Conservation (phyloP, 2,113 vertebrate species). For the Nerophis ophidion region DNA sequence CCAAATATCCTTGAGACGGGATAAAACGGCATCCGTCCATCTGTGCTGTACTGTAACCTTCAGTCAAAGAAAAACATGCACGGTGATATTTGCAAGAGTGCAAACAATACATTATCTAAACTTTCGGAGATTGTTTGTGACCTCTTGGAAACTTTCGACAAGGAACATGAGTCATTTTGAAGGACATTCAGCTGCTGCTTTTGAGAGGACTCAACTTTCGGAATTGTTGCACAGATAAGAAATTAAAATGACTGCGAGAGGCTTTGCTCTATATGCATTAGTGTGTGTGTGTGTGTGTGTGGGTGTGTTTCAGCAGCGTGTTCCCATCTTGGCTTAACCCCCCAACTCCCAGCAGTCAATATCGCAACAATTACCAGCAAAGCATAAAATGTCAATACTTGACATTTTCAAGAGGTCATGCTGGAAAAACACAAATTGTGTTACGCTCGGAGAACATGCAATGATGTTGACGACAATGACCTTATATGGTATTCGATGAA, state of each 20-base stretch:
- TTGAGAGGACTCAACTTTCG: too few relatives aligned
- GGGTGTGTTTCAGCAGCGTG: too few relatives aligned
- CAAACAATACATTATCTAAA: too few relatives aligned
- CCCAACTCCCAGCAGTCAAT: constrained; percentile 30
- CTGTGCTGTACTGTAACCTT: constrained; percentile 15
- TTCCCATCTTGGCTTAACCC: constrained; percentile 17
- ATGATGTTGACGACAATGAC: not conserved
- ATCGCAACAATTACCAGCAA: constrained; percentile 39
- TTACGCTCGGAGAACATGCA: constrained; percentile 5
- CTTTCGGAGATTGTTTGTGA: too few relatives aligned
- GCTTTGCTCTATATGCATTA: too few relatives aligned
- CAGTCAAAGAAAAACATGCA: not conserved
- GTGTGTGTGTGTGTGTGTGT: too few relatives aligned
- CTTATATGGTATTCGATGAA: not conserved
- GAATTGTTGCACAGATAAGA: too few relatives aligned
- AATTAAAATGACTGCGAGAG: too few relatives aligned
- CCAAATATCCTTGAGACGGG: constrained; percentile 57
- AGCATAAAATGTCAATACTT: constrained; percentile 47
- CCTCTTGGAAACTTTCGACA: too few relatives aligned
- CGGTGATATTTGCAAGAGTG: too few relatives aligned
- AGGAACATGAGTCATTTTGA: too few relatives aligned
- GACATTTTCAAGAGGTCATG: constrained; percentile 45
- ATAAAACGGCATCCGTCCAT: constrained; percentile 6
- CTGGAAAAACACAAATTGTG: constrained; percentile 13
- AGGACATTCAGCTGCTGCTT: too few relatives aligned